Percentiles rank a stretch among this genome's conserved stretches.
Evolutionary conservation across 2,888 invertebrate species (phyloP).

Genomic region (Drosophila cracens): DNA sequence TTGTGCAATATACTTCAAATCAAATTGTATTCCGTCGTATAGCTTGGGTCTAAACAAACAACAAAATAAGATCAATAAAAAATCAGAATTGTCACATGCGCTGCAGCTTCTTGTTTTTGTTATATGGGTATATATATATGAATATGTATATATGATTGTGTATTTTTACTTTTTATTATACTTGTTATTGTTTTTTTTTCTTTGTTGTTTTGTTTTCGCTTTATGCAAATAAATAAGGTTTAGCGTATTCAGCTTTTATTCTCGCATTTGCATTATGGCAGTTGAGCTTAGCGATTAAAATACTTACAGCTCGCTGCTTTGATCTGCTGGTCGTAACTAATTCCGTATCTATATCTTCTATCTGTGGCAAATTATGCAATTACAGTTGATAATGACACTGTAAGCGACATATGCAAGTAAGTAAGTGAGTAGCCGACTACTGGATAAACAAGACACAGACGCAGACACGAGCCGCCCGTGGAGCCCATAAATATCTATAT

Average conservation of each 20-base stretch:
- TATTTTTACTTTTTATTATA: conserved; percentile 1
- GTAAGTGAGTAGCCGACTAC: conserved; percentile 15
- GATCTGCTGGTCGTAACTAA: conserved; percentile 42
- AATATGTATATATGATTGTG: background rate
- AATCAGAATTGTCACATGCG: conserved; percentile 59
- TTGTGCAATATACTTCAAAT: conserved; percentile 18
- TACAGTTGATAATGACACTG: conserved; percentile 9
- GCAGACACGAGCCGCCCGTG: conserved; percentile 20
- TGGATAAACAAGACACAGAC: conserved; percentile 22
- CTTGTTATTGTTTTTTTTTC: conserved; percentile 3
- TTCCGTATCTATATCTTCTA: conserved; percentile 42
- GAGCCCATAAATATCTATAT: conserved; percentile 34
- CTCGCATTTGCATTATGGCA: conserved; percentile 22
- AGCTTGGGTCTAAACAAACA: conserved; percentile 15
- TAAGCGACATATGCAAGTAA: background rate
- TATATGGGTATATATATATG: too few species aligned
- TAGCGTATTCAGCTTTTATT: conserved; percentile 24
- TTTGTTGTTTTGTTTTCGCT: conserved; percentile 46
- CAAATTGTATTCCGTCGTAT: conserved; percentile 18
- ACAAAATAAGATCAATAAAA: conserved; percentile 31
- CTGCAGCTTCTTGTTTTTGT: conserved; percentile 31
- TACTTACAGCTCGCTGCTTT: conserved; percentile 52
- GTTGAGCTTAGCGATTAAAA: conserved; percentile 43
- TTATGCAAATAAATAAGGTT: conserved; percentile 61
- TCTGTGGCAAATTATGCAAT: conserved; percentile 24